These are phyloP conservation scores for Heliconius congener DNA, from an alignment of 1,140 invertebrate species.

Conservation along the genomic window DNA sequence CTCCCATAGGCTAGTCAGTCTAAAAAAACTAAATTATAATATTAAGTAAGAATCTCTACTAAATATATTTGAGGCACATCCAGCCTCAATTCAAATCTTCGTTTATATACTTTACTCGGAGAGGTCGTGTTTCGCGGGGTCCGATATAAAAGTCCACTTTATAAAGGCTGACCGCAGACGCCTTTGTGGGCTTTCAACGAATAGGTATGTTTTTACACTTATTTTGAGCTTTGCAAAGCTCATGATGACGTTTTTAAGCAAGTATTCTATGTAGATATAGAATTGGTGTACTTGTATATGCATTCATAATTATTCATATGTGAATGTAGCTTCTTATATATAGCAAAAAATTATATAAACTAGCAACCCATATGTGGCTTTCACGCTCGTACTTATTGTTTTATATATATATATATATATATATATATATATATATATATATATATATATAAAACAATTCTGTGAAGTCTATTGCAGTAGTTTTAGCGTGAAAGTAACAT, in stretches of 20 bases:
- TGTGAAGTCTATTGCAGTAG: too few species aligned
- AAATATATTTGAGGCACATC: constrained; percentile 35
- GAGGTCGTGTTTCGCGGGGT: constrained; percentile 69
- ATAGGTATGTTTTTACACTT: constrained; percentile 39
- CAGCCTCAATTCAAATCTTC: constrained; percentile 42
- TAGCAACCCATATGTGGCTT: too few species aligned
- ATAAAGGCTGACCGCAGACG: constrained; percentile 68
- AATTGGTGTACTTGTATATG: not conserved
- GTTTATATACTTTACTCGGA: constrained; percentile 57
- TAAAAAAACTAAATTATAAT: too few species aligned
- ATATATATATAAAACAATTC: too few species aligned
- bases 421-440: too few species aligned
- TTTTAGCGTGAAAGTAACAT: too few species aligned
- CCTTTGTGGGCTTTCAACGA: constrained; percentile 49
- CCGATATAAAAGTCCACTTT: constrained; percentile 71
- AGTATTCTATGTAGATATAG: not conserved
- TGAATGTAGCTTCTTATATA: not conserved
- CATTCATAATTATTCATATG: not conserved
- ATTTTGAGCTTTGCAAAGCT: constrained; percentile 19
- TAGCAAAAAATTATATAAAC: too few species aligned
- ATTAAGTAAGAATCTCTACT: not conserved
- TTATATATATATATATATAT: too few species aligned
- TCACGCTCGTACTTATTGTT: too few species aligned
- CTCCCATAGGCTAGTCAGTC: too few species aligned
- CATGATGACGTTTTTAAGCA: not conserved